Evolutionary conservation across 2,888 invertebrate genomes (phyloP), one percentile per base, ranked within the genome.

Genomic region (Dione juno): DNA sequence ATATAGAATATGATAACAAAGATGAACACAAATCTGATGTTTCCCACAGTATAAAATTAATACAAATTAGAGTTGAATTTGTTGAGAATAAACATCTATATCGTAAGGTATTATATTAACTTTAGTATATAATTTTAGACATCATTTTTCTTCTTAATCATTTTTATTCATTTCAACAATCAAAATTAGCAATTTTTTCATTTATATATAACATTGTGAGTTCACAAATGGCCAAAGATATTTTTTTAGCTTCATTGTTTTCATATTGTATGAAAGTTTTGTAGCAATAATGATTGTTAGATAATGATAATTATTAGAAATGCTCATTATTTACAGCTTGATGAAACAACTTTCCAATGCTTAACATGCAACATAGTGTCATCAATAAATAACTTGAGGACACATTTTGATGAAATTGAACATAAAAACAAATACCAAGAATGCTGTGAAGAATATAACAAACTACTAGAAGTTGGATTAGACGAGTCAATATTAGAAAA

Each of bases 11-110:
- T 40, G 81, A 82, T 0, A 77, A 87, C 52, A 80, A 77, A 48
- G 63, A 70, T 0, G 74, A 78, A 3, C 90, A 90, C 67, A 84
- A 78, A 73, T 77, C 75, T 0, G 78, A 81, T 35, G n/a, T 78
- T 0, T 59, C 45, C 0, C 90, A 90, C 72, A 69, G 82, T 6
- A 61, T 90, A 21, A 88, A 85, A 66, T 76, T 89, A 37, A 79
- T 87, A 28, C 79, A 84, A 67, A 83, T 71, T 40, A 80, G 82
- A 63, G 70, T 86, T 7, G 79, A 82, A 70, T 81, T 85, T 77
- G 79, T 78, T 2, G 45, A 65, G 1, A 71, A 80, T 11, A 77
- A 80, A 28, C 79, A 73, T 16, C 66, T 89, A 10, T 89, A 82
- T 77, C 80, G 90, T 11, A 78, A 80, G 80, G 87, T 87, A 48